These are phyloP conservation scores for Jacana jacana DNA, from an alignment of 2,113 vertebrate genomes.

Conservation along the genomic window DNA sequence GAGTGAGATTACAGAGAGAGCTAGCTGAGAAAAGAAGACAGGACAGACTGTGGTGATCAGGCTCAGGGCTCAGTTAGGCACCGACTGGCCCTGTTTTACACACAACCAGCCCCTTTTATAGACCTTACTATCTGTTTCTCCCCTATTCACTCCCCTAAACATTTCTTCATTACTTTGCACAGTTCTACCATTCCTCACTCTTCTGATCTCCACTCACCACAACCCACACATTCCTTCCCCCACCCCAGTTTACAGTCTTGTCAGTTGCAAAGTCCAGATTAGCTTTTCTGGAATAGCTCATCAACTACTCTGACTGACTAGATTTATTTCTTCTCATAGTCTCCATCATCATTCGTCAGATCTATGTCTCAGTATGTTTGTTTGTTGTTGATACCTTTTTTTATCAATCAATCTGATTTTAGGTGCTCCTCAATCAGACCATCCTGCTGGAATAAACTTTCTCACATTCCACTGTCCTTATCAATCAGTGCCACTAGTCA, in stretches of 20 bases:
- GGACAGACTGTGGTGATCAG: not conserved
- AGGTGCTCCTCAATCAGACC: not conserved
- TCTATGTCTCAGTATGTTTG: not conserved
- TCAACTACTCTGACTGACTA: not conserved
- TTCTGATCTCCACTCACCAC: not conserved
- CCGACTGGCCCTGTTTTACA: not conserved
- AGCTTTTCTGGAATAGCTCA: not conserved
- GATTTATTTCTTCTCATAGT: not conserved
- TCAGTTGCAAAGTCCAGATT: not conserved
- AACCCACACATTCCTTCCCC: not conserved
- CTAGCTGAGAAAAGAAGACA: not conserved
- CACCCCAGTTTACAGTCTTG: not conserved
- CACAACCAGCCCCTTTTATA: not conserved
- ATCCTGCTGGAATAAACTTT: not conserved
- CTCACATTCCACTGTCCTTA: not conserved
- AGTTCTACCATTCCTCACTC: not conserved
- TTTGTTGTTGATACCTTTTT: not conserved
- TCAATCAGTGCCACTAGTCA: not conserved
- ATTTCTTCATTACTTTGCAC: not conserved
- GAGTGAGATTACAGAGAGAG: not conserved
- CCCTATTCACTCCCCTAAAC: not conserved
- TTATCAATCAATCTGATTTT: not conserved
- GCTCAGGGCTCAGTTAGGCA: not conserved
- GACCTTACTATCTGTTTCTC: not conserved
- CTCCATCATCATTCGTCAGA: not conserved